These are phyloP conservation scores for Clusia tigrina DNA, from an alignment of 2,888 invertebrate species.

Conservation along the genomic window DNA sequence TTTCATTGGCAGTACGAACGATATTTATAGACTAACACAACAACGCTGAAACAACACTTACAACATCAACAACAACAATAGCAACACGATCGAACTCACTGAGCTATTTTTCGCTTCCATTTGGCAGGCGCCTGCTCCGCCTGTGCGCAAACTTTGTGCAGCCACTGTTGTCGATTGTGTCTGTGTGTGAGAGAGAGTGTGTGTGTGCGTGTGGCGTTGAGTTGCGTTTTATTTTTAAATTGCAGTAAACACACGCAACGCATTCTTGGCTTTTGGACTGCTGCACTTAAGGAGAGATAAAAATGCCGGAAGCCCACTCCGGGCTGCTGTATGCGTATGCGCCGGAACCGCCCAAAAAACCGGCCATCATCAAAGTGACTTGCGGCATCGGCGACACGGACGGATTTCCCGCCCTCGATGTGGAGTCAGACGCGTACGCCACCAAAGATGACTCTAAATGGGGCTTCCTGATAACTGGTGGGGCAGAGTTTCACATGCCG, in stretches of 20 bases:
- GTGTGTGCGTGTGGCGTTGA: not conserved
- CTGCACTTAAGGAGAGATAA: constrained; percentile 9
- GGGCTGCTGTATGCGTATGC: constrained; percentile 43
- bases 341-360: constrained; percentile 57
- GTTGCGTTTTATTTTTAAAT: not conserved
- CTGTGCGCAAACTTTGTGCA: not conserved
- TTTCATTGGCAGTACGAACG: too few species aligned
- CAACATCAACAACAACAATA: not conserved
- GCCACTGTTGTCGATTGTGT: not conserved
- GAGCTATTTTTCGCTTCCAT: too few species aligned
- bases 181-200: not conserved
- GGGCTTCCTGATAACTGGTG: constrained; percentile 65
- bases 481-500: constrained; percentile 65
- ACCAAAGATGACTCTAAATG: constrained; percentile 61
- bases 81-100: too few species aligned
- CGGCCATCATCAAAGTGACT: constrained; percentile 58
- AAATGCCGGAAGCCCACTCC: constrained; percentile 56
- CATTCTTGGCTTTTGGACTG: too few species aligned
- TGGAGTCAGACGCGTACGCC: constrained; percentile 59
- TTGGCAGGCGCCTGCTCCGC: too few species aligned
- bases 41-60: not conserved
- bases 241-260: not conserved
- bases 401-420: constrained; percentile 62
- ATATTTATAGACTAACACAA: not conserved
- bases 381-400: constrained; percentile 64